Evolutionary conservation across 2,113 vertebrate species (phyloP).

Genomic region (Sialia sialis): DNA sequence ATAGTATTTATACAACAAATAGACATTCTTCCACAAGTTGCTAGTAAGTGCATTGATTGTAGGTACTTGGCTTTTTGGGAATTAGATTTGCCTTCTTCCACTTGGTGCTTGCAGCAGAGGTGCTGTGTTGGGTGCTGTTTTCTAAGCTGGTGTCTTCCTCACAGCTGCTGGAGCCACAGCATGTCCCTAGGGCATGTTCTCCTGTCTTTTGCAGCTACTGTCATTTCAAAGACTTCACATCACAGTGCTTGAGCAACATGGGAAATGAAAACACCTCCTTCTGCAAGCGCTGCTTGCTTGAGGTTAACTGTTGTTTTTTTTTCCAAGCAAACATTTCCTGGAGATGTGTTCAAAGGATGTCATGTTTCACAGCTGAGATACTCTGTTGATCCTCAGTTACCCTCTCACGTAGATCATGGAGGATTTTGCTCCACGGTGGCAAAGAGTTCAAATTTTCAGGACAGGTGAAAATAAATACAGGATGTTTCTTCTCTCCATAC

Average conservation of each 20-base stretch:
- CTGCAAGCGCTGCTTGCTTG: neutral
- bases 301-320: neutral
- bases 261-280: slow-evolving; percentile 37
- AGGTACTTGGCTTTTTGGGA: neutral
- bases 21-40: neutral
- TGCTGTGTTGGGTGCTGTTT: neutral
- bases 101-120: neutral
- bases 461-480: neutral
- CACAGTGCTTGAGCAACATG: neutral
- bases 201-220: neutral
- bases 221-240: slow-evolving; percentile 40
- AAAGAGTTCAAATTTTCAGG: neutral
- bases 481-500: neutral
- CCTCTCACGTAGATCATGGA: neutral
- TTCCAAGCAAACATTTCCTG: neutral
- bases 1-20: neutral
- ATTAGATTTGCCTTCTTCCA: neutral
- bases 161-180: neutral
- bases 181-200: neutral
- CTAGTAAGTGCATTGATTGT: neutral
- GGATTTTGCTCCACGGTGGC: neutral
- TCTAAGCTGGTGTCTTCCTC: neutral
- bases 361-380: neutral
- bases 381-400: neutral
- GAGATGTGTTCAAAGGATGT: neutral